Evolutionary conservation across 2,113 vertebrate genomes (phyloP), one percentile per base, ranked within the genome.

Genomic region (Oreochromis niloticus): DNA sequence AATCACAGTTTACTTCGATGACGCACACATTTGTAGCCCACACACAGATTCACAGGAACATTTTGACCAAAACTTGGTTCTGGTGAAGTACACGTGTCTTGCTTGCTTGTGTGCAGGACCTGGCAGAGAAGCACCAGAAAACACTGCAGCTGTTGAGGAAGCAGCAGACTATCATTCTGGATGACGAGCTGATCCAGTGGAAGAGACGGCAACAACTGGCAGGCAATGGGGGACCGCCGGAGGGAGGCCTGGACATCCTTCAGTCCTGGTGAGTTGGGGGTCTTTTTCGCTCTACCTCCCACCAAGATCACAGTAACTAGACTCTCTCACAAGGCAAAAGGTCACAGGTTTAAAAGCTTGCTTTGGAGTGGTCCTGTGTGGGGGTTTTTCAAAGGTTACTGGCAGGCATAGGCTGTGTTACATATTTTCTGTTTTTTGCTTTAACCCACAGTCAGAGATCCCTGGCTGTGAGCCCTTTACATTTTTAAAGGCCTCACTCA

Each of bases 41-140:
- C 46, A 52, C 46, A 32, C 46, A 78, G 17, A 19, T 32, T 78
- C 46, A 34, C 1, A 34, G 27, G 7, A 78, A 13, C 46, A 78
- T 12, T 12, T 8, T 52, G 73, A 19, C 0, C 4, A 34, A 30
- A 50, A 34, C 1, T 12, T 8, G 17, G 46, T 82, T 78, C 48
- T 54, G 22, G 79, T 24, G 27, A 22, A 7, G 34, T 52, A 3
- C 54, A 4, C 5, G 19, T 30, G 36, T 82, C 27, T 9, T n/a
- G 7, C 17, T 5, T 68, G 57, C 78, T 17, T n/a, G 16, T 6
- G n/a, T 22, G 13, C 92, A 98, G 97, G 97, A 97, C 88, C 93
- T 98, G 87, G 98, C 98, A 0, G 98, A 99, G 95, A 99, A 99
- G 96, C 98, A 99, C 91, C 98, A 99, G 95, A 98, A 99, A 95